A percentile compares a stretch with the other conserved stretches of the same genome.
Conservation (phyloP, 2,113 vertebrate species). For the Leptocoma aspasia region DNA sequence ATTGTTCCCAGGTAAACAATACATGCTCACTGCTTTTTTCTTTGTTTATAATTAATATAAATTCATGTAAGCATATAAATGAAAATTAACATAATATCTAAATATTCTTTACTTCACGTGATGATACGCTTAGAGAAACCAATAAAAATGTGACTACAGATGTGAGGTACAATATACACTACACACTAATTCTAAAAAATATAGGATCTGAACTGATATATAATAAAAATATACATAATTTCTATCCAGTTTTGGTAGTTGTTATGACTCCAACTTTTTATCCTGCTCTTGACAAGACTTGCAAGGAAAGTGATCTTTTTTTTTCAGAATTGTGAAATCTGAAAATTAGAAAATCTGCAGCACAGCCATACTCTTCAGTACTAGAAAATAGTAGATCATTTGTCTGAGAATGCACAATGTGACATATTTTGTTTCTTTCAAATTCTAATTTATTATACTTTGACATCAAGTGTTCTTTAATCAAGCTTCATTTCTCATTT, state of each 20-base stretch:
- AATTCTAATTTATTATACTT: not conserved
- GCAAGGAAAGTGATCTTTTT: not conserved
- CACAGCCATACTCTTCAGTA: not conserved
- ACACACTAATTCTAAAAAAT: not conserved
- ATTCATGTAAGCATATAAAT: not conserved
- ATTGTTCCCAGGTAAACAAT: not conserved
- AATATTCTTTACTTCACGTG: not conserved
- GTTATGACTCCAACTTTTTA: not conserved
- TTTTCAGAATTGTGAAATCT: not conserved
- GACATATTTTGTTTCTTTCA: not conserved
- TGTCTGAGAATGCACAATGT: not conserved
- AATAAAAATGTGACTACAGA: not conserved
- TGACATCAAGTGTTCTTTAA: not conserved
- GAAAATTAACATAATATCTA: not conserved
- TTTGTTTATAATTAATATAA: not conserved
- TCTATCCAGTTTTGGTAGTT: not conserved
- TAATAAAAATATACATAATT: not conserved
- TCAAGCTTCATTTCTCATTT: not conserved
- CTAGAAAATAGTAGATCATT: not conserved
- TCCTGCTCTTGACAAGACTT: not conserved
- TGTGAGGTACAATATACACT: not conserved
- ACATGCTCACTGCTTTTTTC: not conserved
- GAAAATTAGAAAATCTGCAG: not conserved
- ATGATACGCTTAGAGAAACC: not conserved
- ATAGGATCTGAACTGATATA: not conserved